Conservation (phyloP, 2,888 invertebrate genomes). For the Drosophila affinis region DNA sequence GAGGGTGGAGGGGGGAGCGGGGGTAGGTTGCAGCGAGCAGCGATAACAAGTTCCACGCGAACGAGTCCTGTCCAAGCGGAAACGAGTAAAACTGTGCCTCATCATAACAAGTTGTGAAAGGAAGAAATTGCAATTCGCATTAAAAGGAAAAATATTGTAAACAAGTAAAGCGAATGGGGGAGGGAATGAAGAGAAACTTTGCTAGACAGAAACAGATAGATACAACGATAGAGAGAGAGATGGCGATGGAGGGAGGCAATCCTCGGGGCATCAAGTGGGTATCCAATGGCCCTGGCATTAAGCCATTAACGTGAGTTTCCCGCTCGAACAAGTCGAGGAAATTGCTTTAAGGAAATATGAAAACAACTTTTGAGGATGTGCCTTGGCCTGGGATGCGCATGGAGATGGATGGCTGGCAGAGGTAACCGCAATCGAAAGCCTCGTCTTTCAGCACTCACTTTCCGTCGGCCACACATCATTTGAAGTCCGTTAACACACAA, state of each 20-base stretch:
- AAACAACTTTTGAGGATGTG: not conserved
- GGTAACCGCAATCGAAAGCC: too few relatives aligned
- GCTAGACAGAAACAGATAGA: not conserved
- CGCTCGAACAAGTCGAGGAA: not conserved
- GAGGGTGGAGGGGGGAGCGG: not conserved
- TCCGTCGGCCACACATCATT: too few relatives aligned
- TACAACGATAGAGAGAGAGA: not conserved
- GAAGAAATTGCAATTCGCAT: constrained; percentile 37
- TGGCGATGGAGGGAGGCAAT: not conserved
- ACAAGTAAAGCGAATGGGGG: not conserved
- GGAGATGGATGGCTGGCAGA: too few relatives aligned
- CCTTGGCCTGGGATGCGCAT: too few relatives aligned
- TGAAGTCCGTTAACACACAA: constrained; percentile 26
- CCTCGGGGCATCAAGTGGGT: constrained; percentile 24
- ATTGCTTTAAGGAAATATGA: not conserved
- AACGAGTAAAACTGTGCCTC: constrained; percentile 51
- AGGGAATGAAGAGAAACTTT: not conserved
- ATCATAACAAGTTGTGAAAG: constrained; percentile 42
- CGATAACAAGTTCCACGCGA: constrained; percentile 70
- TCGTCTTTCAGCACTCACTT: too few relatives aligned
- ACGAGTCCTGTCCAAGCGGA: constrained; percentile 61
- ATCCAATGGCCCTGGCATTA: constrained; percentile 47
- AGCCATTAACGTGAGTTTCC: constrained; percentile 33
- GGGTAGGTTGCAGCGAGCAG: constrained; percentile 2
- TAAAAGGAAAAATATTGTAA: constrained; percentile 29